Evolutionary conservation across 2,113 vertebrate genomes (phyloP), one percentile per base, ranked within the genome.

Genomic region (Gymnarchus niloticus): DNA sequence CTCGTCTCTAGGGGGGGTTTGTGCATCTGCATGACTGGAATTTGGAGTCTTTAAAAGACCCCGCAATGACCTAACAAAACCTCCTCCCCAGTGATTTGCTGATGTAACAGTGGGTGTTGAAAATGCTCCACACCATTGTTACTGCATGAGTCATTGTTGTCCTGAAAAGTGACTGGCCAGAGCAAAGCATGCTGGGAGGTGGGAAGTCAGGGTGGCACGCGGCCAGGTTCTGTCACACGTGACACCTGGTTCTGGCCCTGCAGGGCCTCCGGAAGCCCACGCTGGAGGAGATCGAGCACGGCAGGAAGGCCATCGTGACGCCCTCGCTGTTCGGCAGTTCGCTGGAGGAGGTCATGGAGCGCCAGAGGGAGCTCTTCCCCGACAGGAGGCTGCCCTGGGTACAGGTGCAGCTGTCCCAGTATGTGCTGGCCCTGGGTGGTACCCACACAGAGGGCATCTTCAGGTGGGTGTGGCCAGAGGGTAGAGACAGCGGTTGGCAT

Each of bases 401-500:
- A 86, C 97, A 97, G 91, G 96, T 96, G 1, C 97, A 97, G 92
- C 95, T 97, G 0, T 97, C 97, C 0, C 95, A 96, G 92, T 96
- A 96, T 41, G 96, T 97, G 46, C 91, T 97, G 86, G 94, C 94
- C 44, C 90, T 97, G 88, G 96, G 95, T 6, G 97, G 97, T 59
- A 95, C 96, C 69, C 95, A 96, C 90, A 95, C 96, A 0, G 97
- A 97, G 89, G 97, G 97, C 73, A 97, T 97, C 92, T 97, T 97
- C 94, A 97, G 97, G 97, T 97, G 88, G 93, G 92, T 80, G 17
- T 1, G 37, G 80, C 85, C 17, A 28, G 46, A 37, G 46, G 46
- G 3, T 23, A 3, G 10, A 14, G 21, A 51, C 3, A 28, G 19
- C 19, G 52, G 7, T 37, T 49, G 48, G 49, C 48, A 6, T 25